Evolutionary conservation across 2,888 invertebrate genomes (phyloP), one percentile per base, ranked within the genome.

Genomic region (Epiperipatus broadwayi): DNA sequence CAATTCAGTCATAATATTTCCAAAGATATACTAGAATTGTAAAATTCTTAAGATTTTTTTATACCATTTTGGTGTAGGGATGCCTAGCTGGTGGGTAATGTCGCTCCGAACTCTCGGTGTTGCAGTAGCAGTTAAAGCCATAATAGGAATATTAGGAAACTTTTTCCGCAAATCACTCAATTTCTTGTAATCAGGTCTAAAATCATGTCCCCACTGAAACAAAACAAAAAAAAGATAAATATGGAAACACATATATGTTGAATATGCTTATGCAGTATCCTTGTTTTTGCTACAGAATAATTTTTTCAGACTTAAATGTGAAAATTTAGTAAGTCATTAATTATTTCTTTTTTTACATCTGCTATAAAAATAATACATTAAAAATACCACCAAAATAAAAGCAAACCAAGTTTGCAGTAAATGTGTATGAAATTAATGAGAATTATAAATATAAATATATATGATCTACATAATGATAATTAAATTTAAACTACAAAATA

Each of bases 71-170:
- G 55, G 54, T 38, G 52, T 46, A 15, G 48, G 54, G 53, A 61
- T 59, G 19, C 50, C 50, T 15, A 95, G 68, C 56, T 91, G 89
- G 50, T 78, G 74, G 43, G 85, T 64, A 47, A 91, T 81, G 56
- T 95, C 93, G 45, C 72, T 68, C 41, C 89, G 71, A 3, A 91
- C 91, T 35, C 84, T 68, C 4, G 83, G 83, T 1, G 89, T 89
- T 10, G 95, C 95, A 0, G 95, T 97, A 12, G 95, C 95, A 0
- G 95, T 95, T 35, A 95, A 64, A 3, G 66, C 75, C 69, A 67
- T 83, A 35, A 80, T 70, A 10, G 78, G 78, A 1, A 79, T 76
- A 33, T 66, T 64, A 0, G 74, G 72, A 58, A 70, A 83, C 38
- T 73, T 71, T 39, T 68, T 59, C 12, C 83, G 67, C 10, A 95